Conservation (phyloP, 2,888 invertebrate species). For the Lepidonotus clava region DNA sequence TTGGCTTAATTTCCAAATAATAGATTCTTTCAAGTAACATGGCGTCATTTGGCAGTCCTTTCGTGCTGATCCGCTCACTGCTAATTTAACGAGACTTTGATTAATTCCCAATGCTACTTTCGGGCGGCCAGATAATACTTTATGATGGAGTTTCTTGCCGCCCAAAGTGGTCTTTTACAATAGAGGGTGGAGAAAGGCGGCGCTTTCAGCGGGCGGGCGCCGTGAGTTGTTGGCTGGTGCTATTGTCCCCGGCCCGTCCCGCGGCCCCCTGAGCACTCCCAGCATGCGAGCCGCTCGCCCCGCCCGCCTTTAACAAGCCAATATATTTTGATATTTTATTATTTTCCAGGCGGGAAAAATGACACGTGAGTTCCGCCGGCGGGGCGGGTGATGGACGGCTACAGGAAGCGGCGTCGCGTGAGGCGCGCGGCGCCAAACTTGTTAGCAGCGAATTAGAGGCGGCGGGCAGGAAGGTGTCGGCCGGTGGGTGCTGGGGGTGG, state of each 20-base stretch:
- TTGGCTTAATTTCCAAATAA: conserved; percentile 28
- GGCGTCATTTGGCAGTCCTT: conserved; percentile 30
- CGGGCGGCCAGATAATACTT: conserved; percentile 11
- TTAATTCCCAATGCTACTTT: conserved; percentile 47
- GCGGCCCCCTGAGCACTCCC: not conserved
- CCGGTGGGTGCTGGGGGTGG: not conserved
- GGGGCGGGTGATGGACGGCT: conserved; percentile 38
- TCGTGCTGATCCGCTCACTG: conserved; percentile 30
- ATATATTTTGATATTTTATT: conserved; percentile 54
- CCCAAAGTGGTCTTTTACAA: conserved; percentile 41
- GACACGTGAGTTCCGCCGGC: conserved; percentile 45
- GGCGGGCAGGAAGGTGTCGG: conserved; percentile 16
- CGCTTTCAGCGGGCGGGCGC: conserved; percentile 5
- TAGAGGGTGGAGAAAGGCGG: conserved; percentile 3
- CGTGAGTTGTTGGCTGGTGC: not conserved
- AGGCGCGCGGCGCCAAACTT: conserved; percentile 17
- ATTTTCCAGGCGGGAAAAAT: conserved; percentile 50
- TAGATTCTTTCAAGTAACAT: conserved; percentile 27
- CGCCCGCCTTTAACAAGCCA: conserved; percentile 47
- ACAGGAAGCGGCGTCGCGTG: conserved; percentile 41
- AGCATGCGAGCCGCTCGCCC: conserved; percentile 18
- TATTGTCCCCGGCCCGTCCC: not conserved
- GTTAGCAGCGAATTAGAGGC: conserved; percentile 53
- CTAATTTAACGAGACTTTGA: conserved; percentile 48
- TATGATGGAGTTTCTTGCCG: conserved; percentile 42